Evolutionary conservation across 2,888 invertebrate genomes (phyloP).

Genomic region (Melipona bicolor): DNA sequence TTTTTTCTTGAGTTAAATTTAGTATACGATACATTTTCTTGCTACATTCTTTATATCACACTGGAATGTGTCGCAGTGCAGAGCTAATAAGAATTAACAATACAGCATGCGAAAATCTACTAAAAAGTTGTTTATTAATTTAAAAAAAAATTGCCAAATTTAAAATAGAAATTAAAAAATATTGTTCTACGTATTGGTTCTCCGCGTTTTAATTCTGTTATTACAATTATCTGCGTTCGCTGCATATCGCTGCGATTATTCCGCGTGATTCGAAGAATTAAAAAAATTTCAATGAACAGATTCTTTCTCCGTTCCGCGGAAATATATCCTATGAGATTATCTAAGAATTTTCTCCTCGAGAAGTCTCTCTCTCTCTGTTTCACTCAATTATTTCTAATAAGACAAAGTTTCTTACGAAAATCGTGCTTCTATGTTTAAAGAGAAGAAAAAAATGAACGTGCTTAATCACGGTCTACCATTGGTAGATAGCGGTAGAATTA

Average conservation of each 20-base stretch:
- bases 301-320: not conserved
- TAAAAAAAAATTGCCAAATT: not conserved
- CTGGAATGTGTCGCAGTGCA: too few species aligned
- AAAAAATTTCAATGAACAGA: not conserved
- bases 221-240: not conserved
- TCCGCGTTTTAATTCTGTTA: not conserved
- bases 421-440: not conserved
- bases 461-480: slow-evolving; percentile 39
- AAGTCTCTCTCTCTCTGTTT: not conserved
- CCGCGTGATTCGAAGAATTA: not conserved
- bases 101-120: too few species aligned
- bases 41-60: too few species aligned
- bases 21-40: too few species aligned
- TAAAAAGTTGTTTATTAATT: not conserved
- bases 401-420: slow-evolving; percentile 14
- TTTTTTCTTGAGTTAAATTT: not conserved
- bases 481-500: slow-evolving; percentile 16
- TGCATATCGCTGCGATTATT: not conserved
- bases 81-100: too few species aligned
- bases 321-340: not conserved
- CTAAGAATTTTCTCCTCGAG: slow-evolving; percentile 3
- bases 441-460: slow-evolving; percentile 28
- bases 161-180: not conserved
- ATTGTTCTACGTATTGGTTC: not conserved
- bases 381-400: not conserved